These are phyloP conservation scores for Rhogogaster chlorosoma DNA, from an alignment of 2,888 invertebrate genomes.

Conservation along the genomic window DNA sequence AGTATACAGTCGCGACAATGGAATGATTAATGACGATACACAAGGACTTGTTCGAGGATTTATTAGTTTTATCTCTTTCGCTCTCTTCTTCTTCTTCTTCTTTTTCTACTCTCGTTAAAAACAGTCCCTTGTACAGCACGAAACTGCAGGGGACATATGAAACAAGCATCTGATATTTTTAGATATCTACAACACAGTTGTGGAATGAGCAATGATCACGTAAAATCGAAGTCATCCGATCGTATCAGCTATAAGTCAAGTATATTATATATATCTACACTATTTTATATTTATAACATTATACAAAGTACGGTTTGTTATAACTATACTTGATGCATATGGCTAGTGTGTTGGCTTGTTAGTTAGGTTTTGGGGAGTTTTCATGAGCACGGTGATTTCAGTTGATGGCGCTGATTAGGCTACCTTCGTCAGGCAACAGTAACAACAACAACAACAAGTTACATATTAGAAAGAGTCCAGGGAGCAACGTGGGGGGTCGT, in stretches of 20 bases:
- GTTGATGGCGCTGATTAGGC: conserved; percentile 60
- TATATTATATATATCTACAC: conserved; percentile 46
- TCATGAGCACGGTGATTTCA: conserved; percentile 53
- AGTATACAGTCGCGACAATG: neutral
- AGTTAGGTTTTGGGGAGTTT: conserved; percentile 36
- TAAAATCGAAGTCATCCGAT: conserved; percentile 56
- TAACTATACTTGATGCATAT: conserved; percentile 45
- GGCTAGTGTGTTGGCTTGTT: conserved; percentile 48
- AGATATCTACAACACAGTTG: neutral
- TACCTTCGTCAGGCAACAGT: conserved; percentile 59
- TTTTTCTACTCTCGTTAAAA: neutral
- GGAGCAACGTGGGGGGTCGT: conserved; percentile 54
- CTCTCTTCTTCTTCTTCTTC: neutral
- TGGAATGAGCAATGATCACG: conserved; percentile 28
- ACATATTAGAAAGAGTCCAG: conserved; percentile 57
- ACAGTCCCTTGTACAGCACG: neutral
- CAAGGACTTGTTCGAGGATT: neutral
- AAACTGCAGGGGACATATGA: neutral
- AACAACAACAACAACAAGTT: conserved; percentile 60
- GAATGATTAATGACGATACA: neutral
- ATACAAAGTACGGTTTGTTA: conserved; percentile 47
- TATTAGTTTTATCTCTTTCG: neutral
- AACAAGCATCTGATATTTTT: conserved; percentile 1
- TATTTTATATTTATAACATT: conserved; percentile 51
- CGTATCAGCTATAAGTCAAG: conserved; percentile 58